A percentile compares a stretch with the other conserved stretches of the same genome.
Conservation (phyloP, 37 sponge, comb jelly and placozoan genomes). For the Oopsacas minuta region DNA sequence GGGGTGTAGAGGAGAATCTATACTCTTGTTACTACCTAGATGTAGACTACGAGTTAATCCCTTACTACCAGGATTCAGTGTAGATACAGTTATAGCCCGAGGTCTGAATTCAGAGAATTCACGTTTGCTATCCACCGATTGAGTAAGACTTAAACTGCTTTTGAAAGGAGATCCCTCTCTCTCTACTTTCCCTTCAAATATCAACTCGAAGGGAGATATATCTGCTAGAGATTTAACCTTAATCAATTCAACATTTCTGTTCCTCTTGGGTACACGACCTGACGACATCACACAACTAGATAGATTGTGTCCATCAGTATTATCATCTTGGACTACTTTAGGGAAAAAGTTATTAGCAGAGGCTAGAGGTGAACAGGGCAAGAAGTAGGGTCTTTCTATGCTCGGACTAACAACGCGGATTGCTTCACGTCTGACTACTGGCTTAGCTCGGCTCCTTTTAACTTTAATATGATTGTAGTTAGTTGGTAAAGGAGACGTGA, state of each 20-base stretch:
- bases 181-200: neutral
- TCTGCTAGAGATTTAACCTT: neutral
- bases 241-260: neutral
- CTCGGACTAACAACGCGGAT: neutral
- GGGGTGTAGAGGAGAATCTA: neutral
- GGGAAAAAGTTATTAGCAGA: neutral
- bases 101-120: neutral
- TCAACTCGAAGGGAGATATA: neutral
- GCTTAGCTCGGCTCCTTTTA: neutral
- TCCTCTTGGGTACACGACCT: neutral
- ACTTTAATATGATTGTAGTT: constrained; percentile 8
- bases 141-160: neutral
- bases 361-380: neutral
- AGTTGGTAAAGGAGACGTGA: neutral
- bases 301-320: neutral
- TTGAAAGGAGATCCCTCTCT: neutral
- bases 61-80: neutral
- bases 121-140: neutral
- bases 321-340: neutral
- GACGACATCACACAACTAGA: neutral
- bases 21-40: neutral
- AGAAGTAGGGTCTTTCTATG: neutral
- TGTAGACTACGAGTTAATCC: neutral
- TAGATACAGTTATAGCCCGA: neutral
- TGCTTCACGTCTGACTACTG: neutral